Evolutionary conservation across 2,113 vertebrate species (phyloP).

Genomic region (Guaruba guarouba): DNA sequence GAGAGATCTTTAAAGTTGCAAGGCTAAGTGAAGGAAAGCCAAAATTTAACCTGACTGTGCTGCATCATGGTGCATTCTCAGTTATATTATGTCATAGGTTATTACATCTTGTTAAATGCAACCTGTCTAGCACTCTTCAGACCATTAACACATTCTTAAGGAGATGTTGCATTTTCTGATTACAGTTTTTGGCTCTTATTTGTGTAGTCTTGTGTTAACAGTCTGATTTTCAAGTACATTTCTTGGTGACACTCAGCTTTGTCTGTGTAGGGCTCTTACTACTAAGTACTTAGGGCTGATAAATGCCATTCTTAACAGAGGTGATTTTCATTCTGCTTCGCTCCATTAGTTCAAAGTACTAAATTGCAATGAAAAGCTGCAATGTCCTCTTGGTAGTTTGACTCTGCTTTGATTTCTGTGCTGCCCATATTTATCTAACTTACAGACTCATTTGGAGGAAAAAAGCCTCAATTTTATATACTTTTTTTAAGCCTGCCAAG

Average conservation of each 20-base stretch:
- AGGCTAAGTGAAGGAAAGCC: conserved; percentile 14
- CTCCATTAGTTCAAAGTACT: conserved; percentile 65
- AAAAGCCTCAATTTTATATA: conserved; percentile 16
- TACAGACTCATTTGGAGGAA: conserved; percentile 21
- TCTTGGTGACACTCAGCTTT: conserved; percentile 61
- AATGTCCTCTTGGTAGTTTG: conserved; percentile 57
- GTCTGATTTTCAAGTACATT: conserved; percentile 65
- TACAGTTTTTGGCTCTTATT: conserved; percentile 62
- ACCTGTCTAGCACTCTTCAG: conserved; percentile 48
- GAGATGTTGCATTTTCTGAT: conserved; percentile 49
- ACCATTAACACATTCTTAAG: conserved; percentile 53
- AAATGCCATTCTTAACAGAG: conserved; percentile 68
- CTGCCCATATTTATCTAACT: conserved; percentile 59
- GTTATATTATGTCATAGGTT: conserved; percentile 45
- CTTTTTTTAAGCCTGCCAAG: conserved; percentile 19
- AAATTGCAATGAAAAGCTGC: conserved; percentile 60
- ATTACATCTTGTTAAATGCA: conserved; percentile 52
- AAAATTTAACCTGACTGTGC: conserved; percentile 24
- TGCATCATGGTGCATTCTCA: neutral
- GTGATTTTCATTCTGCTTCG: conserved; percentile 65
- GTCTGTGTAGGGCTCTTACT: conserved; percentile 59
- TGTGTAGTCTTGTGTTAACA: conserved; percentile 64
- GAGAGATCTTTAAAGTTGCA: conserved; percentile 37
- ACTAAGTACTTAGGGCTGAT: conserved; percentile 57
- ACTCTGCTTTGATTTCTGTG: conserved; percentile 44